Evolutionary conservation across 23 tunicate genomes (phyloP).

Genomic region (Oikopleura albicans): DNA sequence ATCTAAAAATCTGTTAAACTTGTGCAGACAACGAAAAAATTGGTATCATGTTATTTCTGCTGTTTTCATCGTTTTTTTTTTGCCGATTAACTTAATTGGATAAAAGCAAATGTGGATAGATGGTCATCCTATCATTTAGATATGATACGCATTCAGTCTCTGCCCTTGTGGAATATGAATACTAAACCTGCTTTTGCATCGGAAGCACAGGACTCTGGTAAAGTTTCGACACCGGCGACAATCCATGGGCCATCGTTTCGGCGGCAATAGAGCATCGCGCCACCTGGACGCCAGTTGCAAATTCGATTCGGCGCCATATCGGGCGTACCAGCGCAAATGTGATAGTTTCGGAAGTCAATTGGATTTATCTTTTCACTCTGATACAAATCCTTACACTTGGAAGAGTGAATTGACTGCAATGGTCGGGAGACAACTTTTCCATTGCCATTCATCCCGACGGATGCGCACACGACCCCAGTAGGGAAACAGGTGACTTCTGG

Average conservation of each 20-base stretch:
- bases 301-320: background rate
- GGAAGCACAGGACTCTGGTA: background rate
- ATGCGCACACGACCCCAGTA: background rate
- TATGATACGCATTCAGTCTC: no score
- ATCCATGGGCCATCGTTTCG: slow-evolving; percentile 9
- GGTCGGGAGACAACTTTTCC: background rate
- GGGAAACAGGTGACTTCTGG: background rate
- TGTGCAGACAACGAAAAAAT: no score
- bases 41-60: no score
- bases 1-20: no score
- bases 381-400: background rate
- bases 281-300: slow-evolving; percentile 13
- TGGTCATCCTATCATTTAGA: no score
- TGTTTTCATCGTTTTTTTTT: no score
- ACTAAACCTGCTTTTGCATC: no score
- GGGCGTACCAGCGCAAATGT: background rate
- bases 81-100: no score
- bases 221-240: background rate
- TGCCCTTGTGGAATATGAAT: no score
- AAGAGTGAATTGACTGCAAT: background rate
- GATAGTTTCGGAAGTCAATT: background rate
- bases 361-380: background rate
- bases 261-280: slow-evolving; percentile 9
- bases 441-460: background rate
- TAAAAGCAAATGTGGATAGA: no score